Base-by-base conservation (phyloP, 2,888 invertebrate species). In the Adineta ricciae region DNA sequence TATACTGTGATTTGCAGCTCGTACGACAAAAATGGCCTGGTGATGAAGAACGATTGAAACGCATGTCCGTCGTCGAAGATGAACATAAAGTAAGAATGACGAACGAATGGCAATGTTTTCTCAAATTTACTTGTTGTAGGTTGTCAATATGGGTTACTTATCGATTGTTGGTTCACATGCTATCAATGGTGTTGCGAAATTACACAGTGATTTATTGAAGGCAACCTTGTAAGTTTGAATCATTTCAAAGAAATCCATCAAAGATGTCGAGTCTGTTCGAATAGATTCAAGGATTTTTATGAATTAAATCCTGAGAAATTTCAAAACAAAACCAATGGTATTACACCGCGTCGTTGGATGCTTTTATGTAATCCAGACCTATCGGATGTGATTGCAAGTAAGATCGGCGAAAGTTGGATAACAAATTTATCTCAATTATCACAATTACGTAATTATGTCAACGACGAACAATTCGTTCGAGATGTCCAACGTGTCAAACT, bases 281-380 rank as follows among this genome's bases (percentile, higher is more conserved):
- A n/a, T 78, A 78, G 38, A 21, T 92, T 99, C 93, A 94, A 93
- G 87, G 96, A 98, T 91, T 99, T 99, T 92, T 96, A 93, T 89
- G 96, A 97, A 90, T 93, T 98, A 93, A 93, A 93, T 89, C 98
- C 98, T 0, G 94, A 96, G 72, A 96, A 96, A 90, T 99, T 99
- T 93, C 98, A 99, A 92, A 98, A 98, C 92, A 98, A 98, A 91
- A 98, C 98, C 0, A 99, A 99, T 91, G 99, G 99, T 84, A 99
- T 99, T 88, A 99, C 99, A 0, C 99, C 99, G 0, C 93, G 99
- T 86, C 94, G 99, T 88, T 99, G 99, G 99, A 91, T 99, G 87
- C 91, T 99, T 87, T 93, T 99, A 36, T 99, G 98, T 91, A 99
- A 99, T 91, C 97, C 99, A 0, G 94, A 95, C 56, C 92, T 99